Conservation (phyloP, 1,140 invertebrate genomes). For the Nixonia krombeini region DNA sequence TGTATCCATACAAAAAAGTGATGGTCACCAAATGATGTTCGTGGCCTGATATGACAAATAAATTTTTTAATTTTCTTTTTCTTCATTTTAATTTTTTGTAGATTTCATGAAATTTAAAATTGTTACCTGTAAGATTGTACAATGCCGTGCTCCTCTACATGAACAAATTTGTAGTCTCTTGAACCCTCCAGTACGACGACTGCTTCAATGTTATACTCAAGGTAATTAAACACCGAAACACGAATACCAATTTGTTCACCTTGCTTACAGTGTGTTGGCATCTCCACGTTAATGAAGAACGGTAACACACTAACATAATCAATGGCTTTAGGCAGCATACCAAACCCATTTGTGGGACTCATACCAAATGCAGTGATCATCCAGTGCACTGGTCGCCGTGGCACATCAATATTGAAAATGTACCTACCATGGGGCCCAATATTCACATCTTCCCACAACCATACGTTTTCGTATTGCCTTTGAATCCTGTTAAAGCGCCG, state of each 20-base stretch:
- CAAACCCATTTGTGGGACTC: constrained; percentile 87
- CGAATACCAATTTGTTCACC: constrained; percentile 95
- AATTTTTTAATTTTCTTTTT: too few species aligned
- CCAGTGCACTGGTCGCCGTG: constrained; percentile 89
- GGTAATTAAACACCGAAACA: constrained; percentile 95
- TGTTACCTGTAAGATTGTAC: constrained; percentile 87
- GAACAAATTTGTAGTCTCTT: constrained; percentile 92
- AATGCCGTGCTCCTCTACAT: constrained; percentile 92
- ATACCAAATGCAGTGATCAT: constrained; percentile 93
- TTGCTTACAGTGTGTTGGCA: constrained; percentile 85
- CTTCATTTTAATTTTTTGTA: too few species aligned
- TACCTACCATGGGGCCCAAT: constrained; percentile 91
- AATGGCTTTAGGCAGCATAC: constrained; percentile 84
- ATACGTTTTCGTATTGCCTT: constrained; percentile 93
- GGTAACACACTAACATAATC: constrained; percentile 88
- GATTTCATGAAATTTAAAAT: too few species aligned
- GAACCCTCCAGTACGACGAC: constrained; percentile 88
- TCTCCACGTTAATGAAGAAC: constrained; percentile 96
- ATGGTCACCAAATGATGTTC: constrained; percentile 91
- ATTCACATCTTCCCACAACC: constrained; percentile 95
- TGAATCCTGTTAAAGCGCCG: constrained; percentile 88
- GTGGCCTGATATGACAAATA: too few species aligned
- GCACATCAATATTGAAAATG: constrained; percentile 91
- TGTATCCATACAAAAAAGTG: constrained; percentile 93
- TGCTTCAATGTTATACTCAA: constrained; percentile 85